Conservation (phyloP, 2,888 invertebrate genomes). For the Microplitis manilae region DNA sequence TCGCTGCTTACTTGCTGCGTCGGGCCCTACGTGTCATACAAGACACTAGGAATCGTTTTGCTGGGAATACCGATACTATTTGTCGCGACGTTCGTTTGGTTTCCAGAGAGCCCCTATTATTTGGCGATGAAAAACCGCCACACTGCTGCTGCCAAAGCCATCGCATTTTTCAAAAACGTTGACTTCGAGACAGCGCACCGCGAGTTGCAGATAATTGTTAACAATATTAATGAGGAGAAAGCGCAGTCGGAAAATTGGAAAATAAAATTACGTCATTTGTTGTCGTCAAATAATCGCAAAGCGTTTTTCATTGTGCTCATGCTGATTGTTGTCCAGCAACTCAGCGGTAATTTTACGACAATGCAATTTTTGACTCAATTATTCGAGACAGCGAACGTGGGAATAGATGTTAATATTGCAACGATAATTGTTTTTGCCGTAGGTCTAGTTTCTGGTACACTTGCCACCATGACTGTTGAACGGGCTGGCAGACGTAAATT, state of each 20-base stretch:
- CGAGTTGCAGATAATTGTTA: constrained; percentile 54
- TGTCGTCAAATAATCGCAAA: constrained; percentile 57
- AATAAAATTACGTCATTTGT: constrained; percentile 50
- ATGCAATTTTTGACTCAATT: constrained; percentile 66
- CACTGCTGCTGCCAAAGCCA: constrained; percentile 58
- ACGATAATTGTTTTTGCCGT: constrained; percentile 73
- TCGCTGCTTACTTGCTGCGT: constrained; percentile 65
- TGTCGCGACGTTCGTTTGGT: constrained; percentile 63
- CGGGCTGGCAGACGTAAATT: constrained; percentile 72
- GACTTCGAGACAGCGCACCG: constrained; percentile 48
- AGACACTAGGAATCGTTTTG: constrained; percentile 52
- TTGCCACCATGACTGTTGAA: constrained; percentile 70
- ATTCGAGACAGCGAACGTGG: constrained; percentile 57
- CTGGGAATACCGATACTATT: constrained; percentile 62
- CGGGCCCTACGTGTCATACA: constrained; percentile 63
- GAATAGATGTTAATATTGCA: constrained; percentile 64
- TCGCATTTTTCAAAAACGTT: constrained; percentile 63
- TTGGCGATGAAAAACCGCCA: constrained; percentile 58
- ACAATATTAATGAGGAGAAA: constrained; percentile 53
- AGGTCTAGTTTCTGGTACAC: constrained; percentile 67
- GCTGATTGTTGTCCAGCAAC: constrained; percentile 66
- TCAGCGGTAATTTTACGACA: constrained; percentile 67
- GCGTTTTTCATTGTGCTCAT: constrained; percentile 64
- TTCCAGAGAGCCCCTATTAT: constrained; percentile 67
- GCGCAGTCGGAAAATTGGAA: constrained; percentile 50